Evolutionary conservation across 2,113 vertebrate species (phyloP).

Genomic region (Hipposideros armiger): DNA sequence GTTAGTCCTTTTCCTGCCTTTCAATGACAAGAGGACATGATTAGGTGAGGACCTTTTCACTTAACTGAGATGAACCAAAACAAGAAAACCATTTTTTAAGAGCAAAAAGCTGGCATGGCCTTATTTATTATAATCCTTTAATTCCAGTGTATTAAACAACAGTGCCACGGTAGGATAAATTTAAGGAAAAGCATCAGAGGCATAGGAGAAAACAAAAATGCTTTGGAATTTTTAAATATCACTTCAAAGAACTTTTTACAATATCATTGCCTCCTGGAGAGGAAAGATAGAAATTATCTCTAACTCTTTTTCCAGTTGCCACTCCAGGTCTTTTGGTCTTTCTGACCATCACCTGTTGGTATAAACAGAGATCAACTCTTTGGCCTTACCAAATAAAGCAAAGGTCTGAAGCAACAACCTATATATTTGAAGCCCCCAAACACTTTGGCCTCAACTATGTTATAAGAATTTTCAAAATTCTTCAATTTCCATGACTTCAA

Average conservation of each 20-base stretch:
- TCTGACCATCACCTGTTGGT: not conserved
- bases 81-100: conserved; percentile 73
- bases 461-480: not conserved
- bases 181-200: conserved; percentile 32
- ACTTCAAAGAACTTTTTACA: not conserved
- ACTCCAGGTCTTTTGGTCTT: not conserved
- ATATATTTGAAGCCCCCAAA: not conserved
- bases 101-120: conserved; percentile 32
- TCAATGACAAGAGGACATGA: conserved; percentile 72
- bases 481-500: not conserved
- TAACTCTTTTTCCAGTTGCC: not conserved
- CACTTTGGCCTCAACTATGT: not conserved
- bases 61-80: conserved; percentile 77
- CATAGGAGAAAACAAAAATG: not conserved
- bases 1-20: conserved; percentile 73
- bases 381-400: not conserved
- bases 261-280: not conserved
- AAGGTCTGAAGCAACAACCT: not conserved
- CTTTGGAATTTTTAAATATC: not conserved
- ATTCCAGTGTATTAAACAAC: not conserved
- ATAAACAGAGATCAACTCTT: not conserved
- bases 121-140: conserved; percentile 21
- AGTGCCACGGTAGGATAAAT: not conserved
- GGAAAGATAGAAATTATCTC: not conserved
- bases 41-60: conserved; percentile 80